A percentile compares a stretch with the other conserved stretches of the same genome.
Conservation (phyloP, 2,113 vertebrate species). For the Ciconia stormi region DNA sequence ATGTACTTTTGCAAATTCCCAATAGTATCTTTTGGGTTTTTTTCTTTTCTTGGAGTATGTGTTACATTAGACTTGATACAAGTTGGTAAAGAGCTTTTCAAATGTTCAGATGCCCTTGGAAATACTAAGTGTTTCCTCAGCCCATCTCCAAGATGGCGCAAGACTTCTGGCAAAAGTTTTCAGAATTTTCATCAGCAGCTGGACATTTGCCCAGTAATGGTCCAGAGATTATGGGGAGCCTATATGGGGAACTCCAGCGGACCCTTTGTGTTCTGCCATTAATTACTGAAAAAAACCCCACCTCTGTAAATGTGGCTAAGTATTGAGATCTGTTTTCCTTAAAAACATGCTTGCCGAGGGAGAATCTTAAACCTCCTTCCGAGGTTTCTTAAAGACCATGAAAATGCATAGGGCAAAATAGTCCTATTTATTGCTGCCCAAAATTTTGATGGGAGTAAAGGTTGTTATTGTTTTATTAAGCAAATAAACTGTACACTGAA, state of each 20-base stretch:
- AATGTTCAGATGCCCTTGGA: background rate
- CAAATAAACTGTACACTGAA: background rate
- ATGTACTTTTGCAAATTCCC: background rate
- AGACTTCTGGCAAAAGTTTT: background rate
- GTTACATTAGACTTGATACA: background rate
- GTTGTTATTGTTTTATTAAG: background rate
- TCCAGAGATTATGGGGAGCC: background rate
- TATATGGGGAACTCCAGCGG: background rate
- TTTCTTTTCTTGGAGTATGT: background rate
- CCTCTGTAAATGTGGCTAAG: background rate
- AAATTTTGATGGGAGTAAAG: background rate
- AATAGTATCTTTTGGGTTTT: background rate
- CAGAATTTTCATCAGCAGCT: background rate
- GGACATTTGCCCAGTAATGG: background rate
- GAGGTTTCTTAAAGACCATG: background rate
- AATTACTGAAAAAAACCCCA: background rate
- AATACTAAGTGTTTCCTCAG: background rate
- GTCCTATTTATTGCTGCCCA: background rate
- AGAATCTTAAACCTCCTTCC: background rate
- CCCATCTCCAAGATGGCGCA: background rate
- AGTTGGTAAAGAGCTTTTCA: background rate
- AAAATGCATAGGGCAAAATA: background rate
- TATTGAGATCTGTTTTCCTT: background rate
- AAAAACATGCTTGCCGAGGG: background rate
- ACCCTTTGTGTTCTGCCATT: background rate